These are phyloP conservation scores for Cyclophora albipunctata DNA, from an alignment of 2,888 invertebrate species.

Conservation along the genomic window DNA sequence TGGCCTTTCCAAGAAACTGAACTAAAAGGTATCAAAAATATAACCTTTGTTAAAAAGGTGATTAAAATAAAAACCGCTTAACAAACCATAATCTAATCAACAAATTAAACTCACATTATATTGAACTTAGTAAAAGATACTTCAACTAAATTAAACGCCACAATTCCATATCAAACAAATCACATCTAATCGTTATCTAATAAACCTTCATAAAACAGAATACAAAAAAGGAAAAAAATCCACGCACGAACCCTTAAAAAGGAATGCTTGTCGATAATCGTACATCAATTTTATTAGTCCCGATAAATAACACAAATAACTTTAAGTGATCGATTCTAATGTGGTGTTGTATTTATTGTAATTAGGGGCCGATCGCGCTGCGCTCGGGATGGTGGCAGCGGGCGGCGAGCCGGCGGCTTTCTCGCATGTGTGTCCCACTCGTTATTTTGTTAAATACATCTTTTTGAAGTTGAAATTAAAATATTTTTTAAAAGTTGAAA, in stretches of 20 bases:
- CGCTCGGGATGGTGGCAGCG: conserved; percentile 10
- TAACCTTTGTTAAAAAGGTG: no score
- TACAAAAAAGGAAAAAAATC: conserved; percentile 6
- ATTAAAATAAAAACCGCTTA: no score
- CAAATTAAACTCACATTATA: no score
- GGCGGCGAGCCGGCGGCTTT: conserved; percentile 11
- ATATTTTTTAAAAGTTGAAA: no score
- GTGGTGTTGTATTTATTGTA: conserved; percentile 71
- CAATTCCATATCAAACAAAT: neutral
- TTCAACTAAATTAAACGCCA: no score
- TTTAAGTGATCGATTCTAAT: conserved; percentile 71
- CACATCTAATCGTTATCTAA: neutral
- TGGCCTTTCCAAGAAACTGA: no score
- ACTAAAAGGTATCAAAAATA: no score
- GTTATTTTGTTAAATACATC: conserved; percentile 25
- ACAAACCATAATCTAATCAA: no score
- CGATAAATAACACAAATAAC: conserved; percentile 67
- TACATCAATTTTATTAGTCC: conserved; percentile 71
- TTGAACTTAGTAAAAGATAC: no score
- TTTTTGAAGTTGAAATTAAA: no score
- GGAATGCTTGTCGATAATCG: conserved; percentile 59
- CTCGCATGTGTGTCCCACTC: conserved; percentile 40
- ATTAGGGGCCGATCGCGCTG: conserved; percentile 33
- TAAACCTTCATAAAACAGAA: conserved; percentile 5
- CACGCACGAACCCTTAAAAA: conserved; percentile 32